Evolutionary conservation across 2,113 vertebrate genomes (phyloP).

Genomic region (Burhinus oedicnemus): DNA sequence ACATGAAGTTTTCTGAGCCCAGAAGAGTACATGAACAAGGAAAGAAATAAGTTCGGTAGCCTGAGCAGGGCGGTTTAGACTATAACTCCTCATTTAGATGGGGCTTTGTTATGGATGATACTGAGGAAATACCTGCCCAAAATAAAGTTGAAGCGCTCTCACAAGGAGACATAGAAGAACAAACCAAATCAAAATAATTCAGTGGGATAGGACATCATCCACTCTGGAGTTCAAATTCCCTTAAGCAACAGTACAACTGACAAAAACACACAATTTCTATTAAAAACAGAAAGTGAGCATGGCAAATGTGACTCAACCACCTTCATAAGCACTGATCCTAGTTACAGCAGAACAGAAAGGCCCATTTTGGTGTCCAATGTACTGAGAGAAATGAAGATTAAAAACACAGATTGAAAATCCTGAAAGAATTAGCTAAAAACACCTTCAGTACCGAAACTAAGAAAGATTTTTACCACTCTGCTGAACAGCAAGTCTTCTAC

Average conservation of each 20-base stretch:
- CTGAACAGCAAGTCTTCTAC: background rate
- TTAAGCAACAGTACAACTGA: background rate
- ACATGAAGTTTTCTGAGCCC: rapidly evolving
- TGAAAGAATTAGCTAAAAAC: background rate
- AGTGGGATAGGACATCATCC: background rate
- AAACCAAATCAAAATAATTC: background rate
- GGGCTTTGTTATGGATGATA: background rate
- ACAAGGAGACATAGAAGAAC: background rate
- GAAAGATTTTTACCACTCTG: background rate
- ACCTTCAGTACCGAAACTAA: background rate
- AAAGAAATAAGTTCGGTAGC: background rate
- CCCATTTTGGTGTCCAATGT: background rate
- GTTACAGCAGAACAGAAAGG: background rate
- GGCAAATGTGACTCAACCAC: background rate
- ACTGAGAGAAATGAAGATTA: background rate
- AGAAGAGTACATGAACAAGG: background rate
- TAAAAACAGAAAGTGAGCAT: background rate
- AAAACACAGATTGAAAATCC: background rate
- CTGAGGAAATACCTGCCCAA: background rate
- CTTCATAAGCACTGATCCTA: background rate
- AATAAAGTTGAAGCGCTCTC: background rate
- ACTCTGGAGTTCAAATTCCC: background rate
- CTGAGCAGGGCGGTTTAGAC: background rate
- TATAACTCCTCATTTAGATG: background rate
- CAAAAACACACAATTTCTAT: background rate